Evolutionary conservation across 1,140 invertebrate genomes (phyloP), one percentile per base, ranked within the genome.

Genomic region (Varroa destructor): DNA sequence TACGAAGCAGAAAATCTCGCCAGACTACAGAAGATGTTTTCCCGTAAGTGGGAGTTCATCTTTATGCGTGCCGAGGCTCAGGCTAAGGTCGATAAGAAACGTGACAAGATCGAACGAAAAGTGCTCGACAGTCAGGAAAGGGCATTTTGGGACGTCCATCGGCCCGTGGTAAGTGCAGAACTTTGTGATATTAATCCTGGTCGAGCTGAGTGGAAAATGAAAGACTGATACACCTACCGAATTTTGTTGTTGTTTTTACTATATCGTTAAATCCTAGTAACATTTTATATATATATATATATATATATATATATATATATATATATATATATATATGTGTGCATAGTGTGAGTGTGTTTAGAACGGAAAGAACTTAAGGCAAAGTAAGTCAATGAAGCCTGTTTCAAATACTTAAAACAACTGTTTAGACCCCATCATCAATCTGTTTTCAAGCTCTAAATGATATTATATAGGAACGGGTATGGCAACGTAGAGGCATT

Each of bases 21-120:
- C 1, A 84, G 93, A 72, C 82, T 99, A 54, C 96, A 99, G 82
- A 99, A 99, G 84, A 97, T 98, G 90, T 98, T 99, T 80, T 94
- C 91, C 14, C 82, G 95, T 55, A 99, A 99, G 81, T 99, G 96
- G 96, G 96, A 99, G 82, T 98, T 99, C 79, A 98, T 99, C 75
- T 98, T 96, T 80, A 97, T 99, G 93, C 96, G 99, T 83, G 85
- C 85, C 51, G 84, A 85, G 77, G 84, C 84, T 55, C 84, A 85
- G 75, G 84, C 84, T 55, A 85, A 85, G 85, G 95, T 98, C 42
- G 96, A 99, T 80, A 98, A 98, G 80, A 99, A 99, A 78, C 83
- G 96, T 67, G 96, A 99, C 78, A 98, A 98, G 79, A 79, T 97
- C 74, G 97, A 99, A 80, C 82, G 96, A 64, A 98, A 99, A 82